Evolutionary conservation across 2,113 vertebrate species (phyloP), one percentile per base, ranked within the genome.

Genomic region (Heterocephalus glaber): DNA sequence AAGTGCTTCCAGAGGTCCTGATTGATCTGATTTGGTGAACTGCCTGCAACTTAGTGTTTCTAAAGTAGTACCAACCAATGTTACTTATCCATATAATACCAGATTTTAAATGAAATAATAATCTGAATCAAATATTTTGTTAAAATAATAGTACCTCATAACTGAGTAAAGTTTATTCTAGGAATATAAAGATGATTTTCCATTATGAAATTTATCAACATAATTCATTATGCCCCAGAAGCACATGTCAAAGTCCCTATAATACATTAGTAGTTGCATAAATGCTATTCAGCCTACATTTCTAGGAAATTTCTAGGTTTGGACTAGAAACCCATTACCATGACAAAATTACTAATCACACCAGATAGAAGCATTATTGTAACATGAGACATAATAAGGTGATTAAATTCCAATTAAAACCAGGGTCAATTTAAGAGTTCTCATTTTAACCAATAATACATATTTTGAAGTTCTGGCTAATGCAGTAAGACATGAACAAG

Each of bases 371-470:
- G 61, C 3, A 20, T 90, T 65, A 94, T 61, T 81, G 4, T 61
- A 85, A 91, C 88, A 16, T 77, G n/a, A 82, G 35, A 38, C 35
- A 68, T 54, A 60, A 5, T 68, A 20, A 93, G 61, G 12, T 89
- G 35, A 85, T 91, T 84, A 68, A 91, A 93, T 93, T 96, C 9
- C 26, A 26, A 49, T 84, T 77, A 72, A 87, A 63, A 16, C 70
- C 9, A 89, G 11, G 33, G 66, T 89, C 2, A 81, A 76, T 30
- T 85, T n/a, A 89, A 49, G 22, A 5, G 74, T 90, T 24, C 16
- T 83, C 1, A 52, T 91, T 92, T 61, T 41, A 93, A 90, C 38
- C 65, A 91, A 83, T 54, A 87, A 58, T 49, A 88, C 47, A 89
- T 86, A 89, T 86, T 93, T 94, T 85, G 26, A 52, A 77, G 17